Evolutionary conservation across 1,140 invertebrate species (phyloP).

Genomic region (Aphidius ervi): DNA sequence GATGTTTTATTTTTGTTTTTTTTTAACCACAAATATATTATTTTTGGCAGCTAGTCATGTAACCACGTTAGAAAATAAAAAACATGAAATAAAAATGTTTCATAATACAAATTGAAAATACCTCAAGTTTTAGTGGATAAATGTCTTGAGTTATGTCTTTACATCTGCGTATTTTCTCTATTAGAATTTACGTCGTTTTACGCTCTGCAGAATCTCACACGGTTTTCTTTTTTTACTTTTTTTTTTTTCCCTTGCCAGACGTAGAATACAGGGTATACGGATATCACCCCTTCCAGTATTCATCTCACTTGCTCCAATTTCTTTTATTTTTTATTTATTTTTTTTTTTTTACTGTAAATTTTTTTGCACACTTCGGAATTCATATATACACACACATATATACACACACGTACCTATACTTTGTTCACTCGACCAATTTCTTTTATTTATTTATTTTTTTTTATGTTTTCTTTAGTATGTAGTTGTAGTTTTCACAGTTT

Average conservation of each 20-base stretch:
- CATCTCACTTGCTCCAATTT: neutral
- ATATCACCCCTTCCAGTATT: constrained; percentile 3
- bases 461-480: constrained; percentile 17
- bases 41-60: no score
- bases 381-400: no score
- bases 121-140: neutral
- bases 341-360: constrained; percentile 2
- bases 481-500: constrained; percentile 14
- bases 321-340: neutral
- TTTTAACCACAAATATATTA: no score
- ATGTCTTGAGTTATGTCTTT: neutral
- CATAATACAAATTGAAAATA: neutral
- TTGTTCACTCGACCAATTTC: neutral
- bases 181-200: constrained; percentile 26
- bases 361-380: no score
- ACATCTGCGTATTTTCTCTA: constrained; percentile 20
- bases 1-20: no score
- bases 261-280: neutral
- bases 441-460: constrained; percentile 3
- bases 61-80: no score
- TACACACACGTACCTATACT: no score
- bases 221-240: constrained; percentile 14
- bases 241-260: neutral
- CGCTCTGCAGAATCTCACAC: constrained; percentile 21
- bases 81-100: neutral